A percentile compares a stretch with the other conserved stretches of the same genome.
These are phyloP conservation scores for Atrina japonica DNA, from an alignment of 2,888 invertebrate species.

Conservation along the genomic window DNA sequence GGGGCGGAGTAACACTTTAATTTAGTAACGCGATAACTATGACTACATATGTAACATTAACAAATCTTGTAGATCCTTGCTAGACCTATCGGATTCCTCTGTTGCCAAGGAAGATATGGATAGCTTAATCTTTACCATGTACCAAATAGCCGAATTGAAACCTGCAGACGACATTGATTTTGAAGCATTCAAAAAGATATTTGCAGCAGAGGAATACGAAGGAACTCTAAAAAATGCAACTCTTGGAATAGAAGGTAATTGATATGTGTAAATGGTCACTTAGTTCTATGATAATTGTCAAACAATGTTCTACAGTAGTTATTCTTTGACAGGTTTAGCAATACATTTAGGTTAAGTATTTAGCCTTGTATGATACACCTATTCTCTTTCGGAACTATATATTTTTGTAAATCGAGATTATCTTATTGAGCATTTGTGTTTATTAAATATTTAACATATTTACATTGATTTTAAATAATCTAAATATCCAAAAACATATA, in stretches of 20 bases:
- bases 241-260: slow-evolving; percentile 57
- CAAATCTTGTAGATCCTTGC: slow-evolving; percentile 66
- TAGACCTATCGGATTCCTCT: slow-evolving; percentile 66
- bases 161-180: slow-evolving; percentile 56
- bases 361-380: too few species aligned
- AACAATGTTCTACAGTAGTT: too few species aligned
- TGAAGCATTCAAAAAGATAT: slow-evolving; percentile 62
- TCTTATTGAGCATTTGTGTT: too few species aligned
- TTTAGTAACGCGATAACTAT: not conserved
- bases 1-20: too few species aligned
- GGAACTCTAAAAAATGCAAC: slow-evolving; percentile 62
- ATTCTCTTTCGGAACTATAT: too few species aligned
- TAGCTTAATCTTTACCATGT: slow-evolving; percentile 59
- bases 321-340: too few species aligned
- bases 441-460: too few species aligned
- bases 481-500: too few species aligned
- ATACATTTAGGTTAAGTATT: too few species aligned
- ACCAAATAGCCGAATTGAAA: slow-evolving; percentile 56
- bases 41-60: not conserved
- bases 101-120: slow-evolving; percentile 54
- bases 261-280: not conserved
- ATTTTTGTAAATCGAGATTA: too few species aligned
- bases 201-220: slow-evolving; percentile 64
- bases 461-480: too few species aligned
- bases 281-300: too few species aligned